Percentiles rank a stretch among this genome's conserved stretches.
Evolutionary conservation across 2,797 vertebrate genomes (phyloP).

Genomic region (Tenualosa thibaudeaui): DNA sequence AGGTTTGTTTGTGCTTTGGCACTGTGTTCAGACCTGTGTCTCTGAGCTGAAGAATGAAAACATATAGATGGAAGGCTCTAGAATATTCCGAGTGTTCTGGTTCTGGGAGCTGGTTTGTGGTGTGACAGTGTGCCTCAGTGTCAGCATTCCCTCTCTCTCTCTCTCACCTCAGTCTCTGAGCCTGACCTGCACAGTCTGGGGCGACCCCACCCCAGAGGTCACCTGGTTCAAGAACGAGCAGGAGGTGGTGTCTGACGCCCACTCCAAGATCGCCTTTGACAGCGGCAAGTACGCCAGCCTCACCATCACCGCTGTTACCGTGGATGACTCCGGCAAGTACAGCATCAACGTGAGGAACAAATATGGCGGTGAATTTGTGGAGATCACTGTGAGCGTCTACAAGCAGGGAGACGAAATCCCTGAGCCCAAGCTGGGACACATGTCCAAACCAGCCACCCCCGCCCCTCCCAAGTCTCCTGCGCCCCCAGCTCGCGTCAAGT

Average conservation of each 20-base stretch:
- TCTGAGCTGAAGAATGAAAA: neutral
- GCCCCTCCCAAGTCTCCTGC: constrained; percentile 42
- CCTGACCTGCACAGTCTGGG: constrained; percentile 95
- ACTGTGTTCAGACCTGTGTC: neutral
- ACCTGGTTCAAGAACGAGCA: constrained; percentile 97
- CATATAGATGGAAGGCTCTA: neutral
- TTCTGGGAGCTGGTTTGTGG: neutral
- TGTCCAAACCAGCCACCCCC: constrained; percentile 56
- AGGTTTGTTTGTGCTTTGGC: constrained; percentile 44
- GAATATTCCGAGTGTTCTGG: neutral
- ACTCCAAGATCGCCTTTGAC: constrained; percentile 81
- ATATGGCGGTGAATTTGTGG: constrained; percentile 94
- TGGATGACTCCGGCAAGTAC: constrained; percentile 96
- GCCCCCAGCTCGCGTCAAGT: constrained; percentile 38
- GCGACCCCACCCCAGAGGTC: constrained; percentile 91
- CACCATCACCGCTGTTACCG: constrained; percentile 84
- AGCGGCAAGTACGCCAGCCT: constrained; percentile 88
- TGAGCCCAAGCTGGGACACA: constrained; percentile 75
- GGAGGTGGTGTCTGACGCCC: constrained; percentile 79
- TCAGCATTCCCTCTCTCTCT: neutral
- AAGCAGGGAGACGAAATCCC: constrained; percentile 87
- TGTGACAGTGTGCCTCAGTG: neutral
- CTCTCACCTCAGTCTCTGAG: constrained; percentile 82
- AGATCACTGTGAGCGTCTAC: constrained; percentile 96
- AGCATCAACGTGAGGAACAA: constrained; percentile 97